phyloP scores from a whole-genome alignment of 2,797 vertebrate species.

The Mormyrops attenuatus region DNA sequence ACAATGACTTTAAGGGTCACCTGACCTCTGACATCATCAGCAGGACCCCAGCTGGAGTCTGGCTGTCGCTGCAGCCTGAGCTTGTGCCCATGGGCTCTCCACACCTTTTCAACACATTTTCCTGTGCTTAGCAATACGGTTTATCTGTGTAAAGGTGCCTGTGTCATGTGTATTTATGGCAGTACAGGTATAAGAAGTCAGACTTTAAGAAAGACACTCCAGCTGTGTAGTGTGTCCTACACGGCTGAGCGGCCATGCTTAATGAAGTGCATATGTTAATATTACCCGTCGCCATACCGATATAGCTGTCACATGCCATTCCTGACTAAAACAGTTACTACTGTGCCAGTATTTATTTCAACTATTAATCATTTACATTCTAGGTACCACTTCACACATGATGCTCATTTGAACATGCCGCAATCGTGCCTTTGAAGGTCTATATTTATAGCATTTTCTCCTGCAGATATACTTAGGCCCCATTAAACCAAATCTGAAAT shows the following conservation, averaged over 20 bases:
- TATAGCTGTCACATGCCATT: neutral
- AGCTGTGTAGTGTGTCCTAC: neutral
- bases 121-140: neutral
- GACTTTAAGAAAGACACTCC: neutral
- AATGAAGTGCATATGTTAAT: neutral
- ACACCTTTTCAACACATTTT: neutral
- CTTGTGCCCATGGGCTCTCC: neutral
- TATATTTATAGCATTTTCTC: neutral
- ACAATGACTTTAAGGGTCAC: neutral
- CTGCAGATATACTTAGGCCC: neutral
- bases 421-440: neutral
- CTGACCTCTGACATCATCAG: neutral
- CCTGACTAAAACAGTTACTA: neutral
- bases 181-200: neutral
- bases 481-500: conserved; percentile 6
- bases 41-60: neutral
- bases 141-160: neutral
- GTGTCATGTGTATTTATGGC: neutral
- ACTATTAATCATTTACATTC: conserved; percentile 8
- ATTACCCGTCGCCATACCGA: neutral
- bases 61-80: neutral
- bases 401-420: neutral
- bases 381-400: neutral
- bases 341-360: neutral
- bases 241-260: neutral